These are phyloP conservation scores for Galagoides demidoff DNA, from an alignment of 2,797 vertebrate species.

Conservation along the genomic window DNA sequence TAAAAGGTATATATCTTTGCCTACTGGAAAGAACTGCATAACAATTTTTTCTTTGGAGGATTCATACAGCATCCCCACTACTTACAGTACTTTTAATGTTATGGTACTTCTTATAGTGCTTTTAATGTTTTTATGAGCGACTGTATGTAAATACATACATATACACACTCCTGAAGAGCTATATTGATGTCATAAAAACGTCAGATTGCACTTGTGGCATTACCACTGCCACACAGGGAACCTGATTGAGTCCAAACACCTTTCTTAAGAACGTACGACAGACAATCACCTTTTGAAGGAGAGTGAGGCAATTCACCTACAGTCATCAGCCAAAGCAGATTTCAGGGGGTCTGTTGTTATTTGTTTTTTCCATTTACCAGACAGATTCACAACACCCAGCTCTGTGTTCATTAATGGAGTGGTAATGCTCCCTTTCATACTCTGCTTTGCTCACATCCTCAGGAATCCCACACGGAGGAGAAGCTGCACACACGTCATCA, in stretches of 20 bases:
- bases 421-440: not conserved
- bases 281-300: not conserved
- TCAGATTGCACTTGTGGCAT: conserved; percentile 19
- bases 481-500: not conserved
- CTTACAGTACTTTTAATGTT: not conserved
- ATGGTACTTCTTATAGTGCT: not conserved
- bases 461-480: not conserved
- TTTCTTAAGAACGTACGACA: conserved; percentile 41
- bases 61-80: not conserved
- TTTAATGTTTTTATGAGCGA: not conserved
- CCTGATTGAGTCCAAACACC: not conserved
- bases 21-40: not conserved
- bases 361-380: not conserved
- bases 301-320: not conserved
- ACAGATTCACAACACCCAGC: not conserved
- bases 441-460: conserved; percentile 6
- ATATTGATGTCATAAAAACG: not conserved
- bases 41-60: not conserved
- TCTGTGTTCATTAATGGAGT: not conserved
- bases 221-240: not conserved
- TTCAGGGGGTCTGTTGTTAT: not conserved
- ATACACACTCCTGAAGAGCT: not conserved
- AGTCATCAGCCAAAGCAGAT: conserved; percentile 33
- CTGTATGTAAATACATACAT: conserved; percentile 9
- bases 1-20: not conserved